phyloP scores from a whole-genome alignment of 2,113 vertebrate species.

The Plectropomus leopardus region DNA sequence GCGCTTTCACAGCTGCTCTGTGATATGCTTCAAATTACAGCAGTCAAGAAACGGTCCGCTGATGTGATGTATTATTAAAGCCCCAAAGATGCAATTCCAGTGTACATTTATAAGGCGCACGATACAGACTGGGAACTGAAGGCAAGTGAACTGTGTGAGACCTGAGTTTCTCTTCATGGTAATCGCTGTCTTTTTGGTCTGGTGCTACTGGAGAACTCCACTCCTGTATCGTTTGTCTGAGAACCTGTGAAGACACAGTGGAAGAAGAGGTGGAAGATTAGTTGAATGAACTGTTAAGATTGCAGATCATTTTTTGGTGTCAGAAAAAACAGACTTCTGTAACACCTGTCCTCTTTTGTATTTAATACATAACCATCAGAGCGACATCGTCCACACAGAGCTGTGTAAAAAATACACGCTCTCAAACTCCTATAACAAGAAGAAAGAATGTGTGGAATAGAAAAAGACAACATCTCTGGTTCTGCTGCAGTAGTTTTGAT shows the following conservation, averaged over 20 bases:
- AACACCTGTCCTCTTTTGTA: too few species aligned
- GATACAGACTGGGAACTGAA: background rate
- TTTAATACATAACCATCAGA: too few species aligned
- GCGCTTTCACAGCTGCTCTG: too few species aligned
- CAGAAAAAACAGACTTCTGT: too few species aligned
- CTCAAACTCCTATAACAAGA: too few species aligned
- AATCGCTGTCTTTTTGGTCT: background rate
- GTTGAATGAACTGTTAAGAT: background rate
- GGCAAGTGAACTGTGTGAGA: background rate
- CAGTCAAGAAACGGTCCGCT: background rate
- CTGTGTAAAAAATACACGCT: too few species aligned
- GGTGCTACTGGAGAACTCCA: background rate
- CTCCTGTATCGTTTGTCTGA: background rate
- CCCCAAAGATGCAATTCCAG: background rate
- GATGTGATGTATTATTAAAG: background rate
- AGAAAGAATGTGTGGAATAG: too few species aligned
- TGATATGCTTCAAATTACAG: too few species aligned
- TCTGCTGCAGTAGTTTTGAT: too few species aligned
- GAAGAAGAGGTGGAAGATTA: background rate
- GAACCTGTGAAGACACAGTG: background rate
- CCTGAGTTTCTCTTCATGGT: background rate
- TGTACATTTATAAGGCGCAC: too few species aligned
- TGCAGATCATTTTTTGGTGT: background rate
- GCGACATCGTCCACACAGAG: too few species aligned
- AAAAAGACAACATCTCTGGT: too few species aligned